Evolutionary conservation across 2,888 invertebrate species (phyloP), one percentile per base, ranked within the genome.

Genomic region (Bombylius discolor): DNA sequence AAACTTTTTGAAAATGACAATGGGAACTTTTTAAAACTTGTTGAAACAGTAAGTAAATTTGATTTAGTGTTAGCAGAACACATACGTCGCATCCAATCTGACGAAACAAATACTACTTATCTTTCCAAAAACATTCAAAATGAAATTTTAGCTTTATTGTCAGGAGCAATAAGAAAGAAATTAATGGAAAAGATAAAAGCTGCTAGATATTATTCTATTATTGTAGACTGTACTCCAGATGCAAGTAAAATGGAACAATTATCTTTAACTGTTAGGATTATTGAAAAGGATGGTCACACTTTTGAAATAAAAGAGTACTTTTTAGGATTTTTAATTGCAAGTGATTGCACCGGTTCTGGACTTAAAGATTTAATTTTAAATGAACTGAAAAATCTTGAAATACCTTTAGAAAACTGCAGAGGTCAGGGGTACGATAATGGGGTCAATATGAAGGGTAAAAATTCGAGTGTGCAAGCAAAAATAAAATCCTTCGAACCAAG

Each of bases 81-180:
- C 46, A 4, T 51, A 33, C 9, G 49, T 12, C 9, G 49, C 31
- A 33, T 5, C 6, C 49, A 33, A 32, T 5, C 9, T 33, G 6
- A n/a, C 13, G 34, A 49, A 49, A 33, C 32, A 12, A 32, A 49
- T 32, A 33, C 31, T 12, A 49, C 12, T 4, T 52, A 47, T 31
- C 31, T 47, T 33, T n/a, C 47, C 14, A 47, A 52, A 52, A 47
- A 52, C 47, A 52, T 52, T 34, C 52, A 52, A 39, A 47, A 52
- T 34, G 52, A 52, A 39, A 31, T 52, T 23, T 47, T 52, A 14
- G 34, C n/a, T 32, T 39, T 52, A 23, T 34, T 47, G 13, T 34
- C 47, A 12, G 39, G 39, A 31, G 11, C 34, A n/a, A 23, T 23
- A 4, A 52, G 33, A n/a, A n/a, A 39, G 34, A 47, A 46, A 12